These are phyloP conservation scores for Ictalurus punctatus DNA, from an alignment of 2,113 vertebrate species.

Conservation along the genomic window DNA sequence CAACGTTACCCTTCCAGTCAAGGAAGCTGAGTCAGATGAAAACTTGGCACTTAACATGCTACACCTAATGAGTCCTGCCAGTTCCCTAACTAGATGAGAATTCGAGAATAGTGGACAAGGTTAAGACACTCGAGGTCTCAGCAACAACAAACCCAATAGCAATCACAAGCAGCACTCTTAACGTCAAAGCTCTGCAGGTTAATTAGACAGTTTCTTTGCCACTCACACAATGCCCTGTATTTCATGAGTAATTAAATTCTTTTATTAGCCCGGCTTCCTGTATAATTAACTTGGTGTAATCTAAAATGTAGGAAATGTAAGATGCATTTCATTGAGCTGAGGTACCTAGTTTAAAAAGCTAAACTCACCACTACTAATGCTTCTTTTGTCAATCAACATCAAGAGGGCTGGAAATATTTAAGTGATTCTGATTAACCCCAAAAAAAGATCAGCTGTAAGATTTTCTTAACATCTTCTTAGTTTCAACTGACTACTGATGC, in stretches of 20 bases:
- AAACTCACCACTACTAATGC: neutral
- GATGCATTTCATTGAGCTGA: constrained; percentile 59
- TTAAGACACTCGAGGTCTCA: constrained; percentile 53
- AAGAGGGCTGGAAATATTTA: neutral
- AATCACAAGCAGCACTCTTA: constrained; percentile 56
- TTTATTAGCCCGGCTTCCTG: constrained; percentile 68
- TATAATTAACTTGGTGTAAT: constrained; percentile 74
- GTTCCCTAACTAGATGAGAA: constrained; percentile 55
- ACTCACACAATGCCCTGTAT: constrained; percentile 47
- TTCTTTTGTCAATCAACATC: neutral
- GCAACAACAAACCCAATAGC: constrained; percentile 49
- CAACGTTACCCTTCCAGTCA: constrained; percentile 24
- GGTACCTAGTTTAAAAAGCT: constrained; percentile 6
- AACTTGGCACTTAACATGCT: constrained; percentile 35
- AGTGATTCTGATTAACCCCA: neutral
- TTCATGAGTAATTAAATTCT: constrained; percentile 70
- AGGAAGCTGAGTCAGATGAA: neutral
- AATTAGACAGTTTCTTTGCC: constrained; percentile 68
- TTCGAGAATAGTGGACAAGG: constrained; percentile 65
- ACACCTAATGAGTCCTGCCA: constrained; percentile 54
- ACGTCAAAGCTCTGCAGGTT: constrained; percentile 66
- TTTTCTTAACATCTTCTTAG: neutral
- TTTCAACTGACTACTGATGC: neutral
- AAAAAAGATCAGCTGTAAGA: neutral
- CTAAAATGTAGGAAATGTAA: constrained; percentile 68